Percentiles rank a stretch among this genome's conserved stretches.
Conservation (phyloP, 2,113 vertebrate genomes). For the Nerophis lumbriciformis region DNA sequence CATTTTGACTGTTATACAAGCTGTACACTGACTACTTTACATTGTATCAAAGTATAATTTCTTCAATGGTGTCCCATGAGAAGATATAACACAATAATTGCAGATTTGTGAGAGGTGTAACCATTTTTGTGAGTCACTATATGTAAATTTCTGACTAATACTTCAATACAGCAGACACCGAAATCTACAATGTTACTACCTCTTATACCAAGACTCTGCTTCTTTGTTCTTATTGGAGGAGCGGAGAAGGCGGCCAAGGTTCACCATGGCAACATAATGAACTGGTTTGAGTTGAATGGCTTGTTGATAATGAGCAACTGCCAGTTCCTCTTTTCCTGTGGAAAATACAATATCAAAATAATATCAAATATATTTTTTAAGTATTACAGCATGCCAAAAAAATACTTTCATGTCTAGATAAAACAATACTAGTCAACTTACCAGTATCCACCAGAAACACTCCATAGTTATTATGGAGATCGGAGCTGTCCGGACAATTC, state of each 20-base stretch:
- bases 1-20: no score
- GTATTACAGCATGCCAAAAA: no score
- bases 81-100: no score
- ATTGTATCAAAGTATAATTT: no score
- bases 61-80: no score
- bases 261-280: slow-evolving; percentile 96
- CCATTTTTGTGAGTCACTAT: no score
- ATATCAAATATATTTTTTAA: no score
- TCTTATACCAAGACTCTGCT: slow-evolving; percentile 90
- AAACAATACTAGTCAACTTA: slow-evolving; percentile 54
- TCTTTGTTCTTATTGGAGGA: slow-evolving; percentile 83
- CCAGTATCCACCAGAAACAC: slow-evolving; percentile 92
- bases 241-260: slow-evolving; percentile 88
- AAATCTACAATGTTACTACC: slow-evolving; percentile 57
- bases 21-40: no score
- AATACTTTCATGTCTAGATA: not conserved
- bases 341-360: not conserved
- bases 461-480: slow-evolving; percentile 94
- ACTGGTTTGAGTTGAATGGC: slow-evolving; percentile 84
- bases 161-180: not conserved
- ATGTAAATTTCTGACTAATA: not conserved
- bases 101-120: no score
- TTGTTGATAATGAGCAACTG: slow-evolving; percentile 83
- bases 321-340: slow-evolving; percentile 78
- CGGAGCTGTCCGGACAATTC: slow-evolving; percentile 89